Evolutionary conservation across 2,797 vertebrate species (phyloP), one percentile per base, ranked within the genome.

Genomic region (Rhinophrynus dorsalis): DNA sequence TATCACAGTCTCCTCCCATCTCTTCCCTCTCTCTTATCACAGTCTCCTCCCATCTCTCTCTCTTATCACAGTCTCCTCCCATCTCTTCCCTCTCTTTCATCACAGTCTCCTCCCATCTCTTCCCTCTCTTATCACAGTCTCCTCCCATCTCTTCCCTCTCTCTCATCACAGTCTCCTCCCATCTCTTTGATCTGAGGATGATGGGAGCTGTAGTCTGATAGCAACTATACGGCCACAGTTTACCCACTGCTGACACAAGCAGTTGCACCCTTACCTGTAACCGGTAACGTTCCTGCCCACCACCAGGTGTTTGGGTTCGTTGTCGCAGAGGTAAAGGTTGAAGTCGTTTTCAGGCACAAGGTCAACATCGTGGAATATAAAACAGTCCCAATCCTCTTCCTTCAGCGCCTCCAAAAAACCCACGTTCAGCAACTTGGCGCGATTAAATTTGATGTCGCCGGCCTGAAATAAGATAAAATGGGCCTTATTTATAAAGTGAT

Each of bases 301-400:
- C 64, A 99, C 97, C 75, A 99, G 84, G 79, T 99, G 97, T 81
- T 93, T 97, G 71, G 97, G 97, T 77, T 98, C 92, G 3, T 79
- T 77, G 50, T 91, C 94, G 81, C 97, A 99, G 55, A 74, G 76
- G 50, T 99, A 99, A 56, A 93, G 81, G 80, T 99, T 99, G 60
- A 86, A 84, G 82, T 99, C 97, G 23, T 98, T 96, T 86, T 99
- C 97, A 0, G 97, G 97, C 71, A 99, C 84, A 71, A 99, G 83
- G 78, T 99, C 97, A 69, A 98, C 96, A 33, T 99, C 97, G 1
- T 99, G 97, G 80, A 99, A 96, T 79, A 99, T 88, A 75, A 99
- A 98, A 74, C 97, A 99, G 55, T 97, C 93, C 96, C 97, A 99
- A 11, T 52, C 83, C 17, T 83, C 86, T 80, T 99, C 94, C 78